Base-by-base conservation (phyloP, 1,140 invertebrate genomes). In the Epicauta chinensis region DNA sequence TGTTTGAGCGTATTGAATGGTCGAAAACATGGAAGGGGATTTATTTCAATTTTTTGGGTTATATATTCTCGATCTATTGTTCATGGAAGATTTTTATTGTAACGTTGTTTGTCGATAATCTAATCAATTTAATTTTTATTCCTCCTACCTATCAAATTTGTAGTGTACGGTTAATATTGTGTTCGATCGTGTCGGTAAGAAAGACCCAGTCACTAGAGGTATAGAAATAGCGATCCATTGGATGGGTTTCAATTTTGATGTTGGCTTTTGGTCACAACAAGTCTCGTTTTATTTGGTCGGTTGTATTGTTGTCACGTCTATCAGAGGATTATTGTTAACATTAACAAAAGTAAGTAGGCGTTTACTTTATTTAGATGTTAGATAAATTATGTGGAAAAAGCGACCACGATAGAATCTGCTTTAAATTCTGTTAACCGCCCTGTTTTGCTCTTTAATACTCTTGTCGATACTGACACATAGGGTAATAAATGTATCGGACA, bases 51-150 rank as follows among this genome's bases (percentile, higher is more conserved):
- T 91, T 97, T 63, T 73, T 99, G 0, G 97, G 97, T 1, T 96
- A 99, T 68, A 98, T 99, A 70, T 99, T 99, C 73, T 98, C 95
- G 5, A 72, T 97, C 5, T 99, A 99, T 67, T 99, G 97, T 71
- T 81, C 94, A 38, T 99, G 95, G 91, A 99, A 99, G 79, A 99
- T 99, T 69, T 93, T 99, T 69, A 98, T 99, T 73, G 93, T 95
- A 77, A 7, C 85, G 85, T 77, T 37, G 38, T 16, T 17, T 30
- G 16, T 37, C n/a, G 7, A 16, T 17, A 5, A 23, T 23, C 7
- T 40, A 29, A 30, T 36, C 23, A 23, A 23, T 23, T n/a, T 34
- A 47, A 12, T 38, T 14, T 3, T 39, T 47, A 15, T 51, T 38
- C 44, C 23, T n/a, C 2, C n/a, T n/a, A n/a, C n/a, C n/a, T n/a